These are phyloP conservation scores for Anoplolepis gracilipes DNA, from an alignment of 1,140 invertebrate species.

Conservation along the genomic window DNA sequence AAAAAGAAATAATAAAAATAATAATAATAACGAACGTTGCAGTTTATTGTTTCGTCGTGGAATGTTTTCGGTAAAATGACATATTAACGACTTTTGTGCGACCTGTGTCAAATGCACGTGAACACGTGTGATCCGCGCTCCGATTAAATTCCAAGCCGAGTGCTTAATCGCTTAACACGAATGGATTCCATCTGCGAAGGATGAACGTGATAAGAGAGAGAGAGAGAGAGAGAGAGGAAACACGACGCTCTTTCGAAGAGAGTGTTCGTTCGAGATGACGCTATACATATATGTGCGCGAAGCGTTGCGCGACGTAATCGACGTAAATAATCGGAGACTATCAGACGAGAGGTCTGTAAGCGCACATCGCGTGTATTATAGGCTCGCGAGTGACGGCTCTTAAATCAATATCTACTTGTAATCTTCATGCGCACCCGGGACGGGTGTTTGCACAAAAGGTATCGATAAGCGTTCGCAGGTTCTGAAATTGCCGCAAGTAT, in stretches of 20 bases:
- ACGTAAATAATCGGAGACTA: conserved; percentile 39
- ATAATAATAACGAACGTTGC: not conserved
- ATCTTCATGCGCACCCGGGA: conserved; percentile 25
- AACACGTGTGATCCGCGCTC: not conserved
- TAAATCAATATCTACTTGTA: conserved; percentile 55
- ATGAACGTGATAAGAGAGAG: conserved; percentile 14
- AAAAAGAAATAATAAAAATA: not conserved
- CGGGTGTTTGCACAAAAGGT: conserved; percentile 10
- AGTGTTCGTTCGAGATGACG: conserved; percentile 7
- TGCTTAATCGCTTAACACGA: conserved; percentile 9
- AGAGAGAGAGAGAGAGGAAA: not conserved
- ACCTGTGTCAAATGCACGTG: not conserved
- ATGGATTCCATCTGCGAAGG: conserved; percentile 21
- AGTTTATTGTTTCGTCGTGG: not conserved
- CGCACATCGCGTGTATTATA: not conserved
- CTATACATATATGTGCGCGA: not conserved
- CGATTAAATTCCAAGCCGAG: conserved; percentile 43
- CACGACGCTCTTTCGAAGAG: no score
- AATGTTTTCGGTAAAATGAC: conserved; percentile 6
- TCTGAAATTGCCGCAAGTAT: not conserved
- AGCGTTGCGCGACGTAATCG: conserved; percentile 36
- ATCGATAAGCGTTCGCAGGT: conserved; percentile 32
- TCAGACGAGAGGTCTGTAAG: not conserved
- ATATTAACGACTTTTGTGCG: not conserved
- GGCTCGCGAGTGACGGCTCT: conserved; percentile 25